Evolutionary conservation across 2,888 invertebrate genomes (phyloP).

Genomic region (Heliothis peltigera): DNA sequence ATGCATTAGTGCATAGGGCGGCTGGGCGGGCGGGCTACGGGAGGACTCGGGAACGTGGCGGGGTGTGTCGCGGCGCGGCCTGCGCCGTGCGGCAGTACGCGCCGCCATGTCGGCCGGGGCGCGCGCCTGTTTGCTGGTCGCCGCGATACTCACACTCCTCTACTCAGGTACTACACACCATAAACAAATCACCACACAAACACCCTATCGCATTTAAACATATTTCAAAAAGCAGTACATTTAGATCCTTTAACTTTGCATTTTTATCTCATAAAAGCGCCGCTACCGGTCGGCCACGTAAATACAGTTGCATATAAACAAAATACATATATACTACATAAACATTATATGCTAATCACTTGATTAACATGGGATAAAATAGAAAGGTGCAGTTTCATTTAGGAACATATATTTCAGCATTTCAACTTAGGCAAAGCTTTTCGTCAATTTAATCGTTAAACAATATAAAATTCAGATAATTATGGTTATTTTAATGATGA

Average conservation of each 20-base stretch:
- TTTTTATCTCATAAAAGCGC: slow-evolving; percentile 11
- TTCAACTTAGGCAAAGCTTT: neutral
- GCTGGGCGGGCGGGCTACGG: slow-evolving; percentile 56
- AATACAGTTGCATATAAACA: slow-evolving; percentile 48
- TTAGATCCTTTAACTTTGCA: neutral
- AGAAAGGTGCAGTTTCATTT: neutral
- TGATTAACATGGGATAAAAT: neutral
- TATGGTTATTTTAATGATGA: neutral
- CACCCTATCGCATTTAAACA: neutral
- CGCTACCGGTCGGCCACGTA: slow-evolving; percentile 46
- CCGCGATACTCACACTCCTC: slow-evolving; percentile 81
- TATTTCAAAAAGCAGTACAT: neutral
- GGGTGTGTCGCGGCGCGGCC: slow-evolving; percentile 58
- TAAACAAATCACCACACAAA: slow-evolving; percentile 33
- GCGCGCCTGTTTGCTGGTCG: slow-evolving; percentile 79
- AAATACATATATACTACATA: slow-evolving; percentile 18
- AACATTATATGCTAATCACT: neutral
- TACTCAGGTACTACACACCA: slow-evolving; percentile 81
- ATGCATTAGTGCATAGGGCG: slow-evolving; percentile 54
- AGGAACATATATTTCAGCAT: neutral
- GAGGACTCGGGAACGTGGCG: slow-evolving; percentile 54
- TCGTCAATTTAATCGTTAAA: neutral
- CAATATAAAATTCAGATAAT: neutral
- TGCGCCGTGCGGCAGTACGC: slow-evolving; percentile 82
- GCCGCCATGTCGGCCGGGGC: slow-evolving; percentile 86